phyloP scores from a whole-genome alignment of 2,113 vertebrate genomes.

The Ailuropoda melanoleuca region DNA sequence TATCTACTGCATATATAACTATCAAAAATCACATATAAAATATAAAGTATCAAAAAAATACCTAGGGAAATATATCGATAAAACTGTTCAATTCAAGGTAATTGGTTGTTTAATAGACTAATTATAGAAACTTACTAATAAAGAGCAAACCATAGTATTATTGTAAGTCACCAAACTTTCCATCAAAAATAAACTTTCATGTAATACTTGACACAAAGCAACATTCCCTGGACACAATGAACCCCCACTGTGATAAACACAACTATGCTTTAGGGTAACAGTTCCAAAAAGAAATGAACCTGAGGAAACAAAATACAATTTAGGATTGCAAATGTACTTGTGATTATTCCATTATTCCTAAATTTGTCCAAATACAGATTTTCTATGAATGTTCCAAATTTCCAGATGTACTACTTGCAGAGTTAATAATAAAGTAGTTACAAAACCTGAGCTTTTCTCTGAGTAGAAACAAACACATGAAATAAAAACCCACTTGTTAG shows the following conservation, averaged over 20 bases:
- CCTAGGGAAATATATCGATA: not conserved
- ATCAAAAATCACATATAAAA: slow-evolving; percentile 26
- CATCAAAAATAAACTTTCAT: not conserved
- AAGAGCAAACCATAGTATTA: not conserved
- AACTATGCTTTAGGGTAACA: not conserved
- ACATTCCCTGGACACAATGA: not conserved
- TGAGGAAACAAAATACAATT: slow-evolving; percentile 47
- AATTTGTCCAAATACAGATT: not conserved
- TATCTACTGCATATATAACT: not conserved
- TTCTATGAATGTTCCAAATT: slow-evolving; percentile 30
- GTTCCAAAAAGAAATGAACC: slow-evolving; percentile 32
- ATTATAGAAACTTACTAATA: not conserved
- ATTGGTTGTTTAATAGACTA: not conserved
- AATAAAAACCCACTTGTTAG: not conserved
- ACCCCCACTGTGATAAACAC: not conserved
- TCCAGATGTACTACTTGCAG: not conserved
- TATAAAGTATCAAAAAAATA: not conserved
- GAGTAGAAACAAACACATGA: not conserved
- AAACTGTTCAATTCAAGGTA: slow-evolving; percentile 20
- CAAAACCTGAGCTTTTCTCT: not conserved
- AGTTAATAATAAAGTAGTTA: not conserved
- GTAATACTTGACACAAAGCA: not conserved
- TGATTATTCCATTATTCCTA: slow-evolving; percentile 22
- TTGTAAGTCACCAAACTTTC: not conserved
- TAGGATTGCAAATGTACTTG: not conserved